These are phyloP conservation scores for Chamaedrilus cognettii DNA, from an alignment of 2,888 invertebrate species.

Conservation along the genomic window DNA sequence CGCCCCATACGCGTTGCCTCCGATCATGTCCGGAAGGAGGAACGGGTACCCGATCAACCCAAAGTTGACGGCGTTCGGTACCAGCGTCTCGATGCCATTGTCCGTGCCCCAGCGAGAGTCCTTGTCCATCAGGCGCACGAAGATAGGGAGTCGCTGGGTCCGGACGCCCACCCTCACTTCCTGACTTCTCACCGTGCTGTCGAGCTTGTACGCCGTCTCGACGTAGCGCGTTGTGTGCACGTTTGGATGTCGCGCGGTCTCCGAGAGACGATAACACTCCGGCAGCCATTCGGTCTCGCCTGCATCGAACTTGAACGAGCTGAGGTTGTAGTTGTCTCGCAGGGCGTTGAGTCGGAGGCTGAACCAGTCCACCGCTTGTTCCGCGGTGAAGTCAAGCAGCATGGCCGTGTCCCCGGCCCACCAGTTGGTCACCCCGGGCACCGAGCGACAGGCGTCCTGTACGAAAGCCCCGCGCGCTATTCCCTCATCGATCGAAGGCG, in stretches of 20 bases:
- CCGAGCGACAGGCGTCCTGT: not conserved
- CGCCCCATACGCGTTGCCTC: conserved; percentile 54
- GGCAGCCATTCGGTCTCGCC: conserved; percentile 58
- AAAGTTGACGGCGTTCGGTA: conserved; percentile 73
- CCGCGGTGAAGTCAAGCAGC: conserved; percentile 66
- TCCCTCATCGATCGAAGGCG: conserved; percentile 75
- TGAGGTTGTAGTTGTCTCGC: conserved; percentile 71
- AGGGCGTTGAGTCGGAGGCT: conserved; percentile 67
- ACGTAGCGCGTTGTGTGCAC: conserved; percentile 43
- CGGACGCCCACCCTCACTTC: conserved; percentile 82
- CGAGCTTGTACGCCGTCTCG: conserved; percentile 33
- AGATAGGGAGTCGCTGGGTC: conserved; percentile 78
- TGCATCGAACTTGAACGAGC: conserved; percentile 86
- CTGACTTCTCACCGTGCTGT: conserved; percentile 58
- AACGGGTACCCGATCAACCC: conserved; percentile 85
- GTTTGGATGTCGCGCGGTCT: conserved; percentile 33
- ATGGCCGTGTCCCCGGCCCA: conserved; percentile 6
- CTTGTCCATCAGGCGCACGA: conserved; percentile 78
- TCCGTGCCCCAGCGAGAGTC: conserved; percentile 72
- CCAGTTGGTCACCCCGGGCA: conserved; percentile 24
- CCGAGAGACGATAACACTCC: conserved; percentile 34
- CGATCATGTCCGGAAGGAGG: conserved; percentile 90
- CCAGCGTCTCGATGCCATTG: conserved; percentile 75
- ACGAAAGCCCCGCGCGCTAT: conserved; percentile 12
- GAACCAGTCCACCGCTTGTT: conserved; percentile 77